Conservation (phyloP, 2,113 vertebrate genomes). For the Ciconia boyciana region DNA sequence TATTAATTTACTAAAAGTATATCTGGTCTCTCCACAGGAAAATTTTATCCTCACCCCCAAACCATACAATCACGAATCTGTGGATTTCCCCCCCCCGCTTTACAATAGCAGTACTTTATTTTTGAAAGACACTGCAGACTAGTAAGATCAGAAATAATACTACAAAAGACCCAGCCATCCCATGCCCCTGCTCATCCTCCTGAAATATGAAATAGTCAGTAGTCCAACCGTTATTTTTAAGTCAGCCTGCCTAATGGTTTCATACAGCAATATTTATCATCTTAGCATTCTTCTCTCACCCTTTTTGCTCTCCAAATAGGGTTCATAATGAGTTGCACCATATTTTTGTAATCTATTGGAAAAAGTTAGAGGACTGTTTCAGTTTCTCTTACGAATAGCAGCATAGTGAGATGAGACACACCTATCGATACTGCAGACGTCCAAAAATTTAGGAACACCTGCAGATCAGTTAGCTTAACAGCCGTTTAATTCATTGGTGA, state of each 20-base stretch:
- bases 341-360: neutral
- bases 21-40: neutral
- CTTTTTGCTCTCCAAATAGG: neutral
- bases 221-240: neutral
- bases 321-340: neutral
- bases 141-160: neutral
- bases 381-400: neutral
- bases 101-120: neutral
- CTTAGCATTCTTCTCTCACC: neutral
- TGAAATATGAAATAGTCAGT: neutral
- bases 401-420: neutral
- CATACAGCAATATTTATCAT: neutral
- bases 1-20: neutral
- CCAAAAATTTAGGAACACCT: neutral
- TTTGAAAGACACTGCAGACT: neutral
- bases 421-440: neutral
- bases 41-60: neutral
- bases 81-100: neutral
- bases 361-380: neutral
- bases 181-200: neutral
- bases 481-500: neutral
- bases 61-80: neutral
- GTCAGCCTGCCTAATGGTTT: neutral
- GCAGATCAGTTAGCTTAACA: neutral
- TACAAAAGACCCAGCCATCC: neutral